Conservation (phyloP, 1,140 invertebrate genomes). For the Rhizoglyphus robini region DNA sequence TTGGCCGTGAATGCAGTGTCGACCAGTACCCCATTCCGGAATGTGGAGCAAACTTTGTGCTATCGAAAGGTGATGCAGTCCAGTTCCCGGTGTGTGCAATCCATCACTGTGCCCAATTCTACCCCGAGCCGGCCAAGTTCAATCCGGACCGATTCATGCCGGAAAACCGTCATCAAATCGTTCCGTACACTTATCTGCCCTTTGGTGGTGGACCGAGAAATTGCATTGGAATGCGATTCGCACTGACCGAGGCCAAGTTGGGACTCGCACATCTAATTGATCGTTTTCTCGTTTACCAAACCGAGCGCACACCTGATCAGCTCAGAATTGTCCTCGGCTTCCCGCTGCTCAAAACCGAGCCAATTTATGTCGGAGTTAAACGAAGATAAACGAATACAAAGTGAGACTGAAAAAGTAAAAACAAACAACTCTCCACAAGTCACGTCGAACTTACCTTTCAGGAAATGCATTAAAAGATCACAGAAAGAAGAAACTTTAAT, state of each 20-base stretch:
- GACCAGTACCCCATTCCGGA: constrained; percentile 42
- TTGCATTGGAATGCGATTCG: constrained; percentile 48
- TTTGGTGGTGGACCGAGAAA: constrained; percentile 59
- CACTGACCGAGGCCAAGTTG: constrained; percentile 45
- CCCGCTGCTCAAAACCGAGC: background rate
- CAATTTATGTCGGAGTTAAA: background rate
- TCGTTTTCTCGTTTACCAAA: background rate
- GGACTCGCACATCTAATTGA: constrained; percentile 10
- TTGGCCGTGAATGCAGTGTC: constrained; percentile 40
- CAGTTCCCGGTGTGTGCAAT: constrained; percentile 47
- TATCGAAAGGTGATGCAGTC: constrained; percentile 41
- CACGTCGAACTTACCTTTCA: too few species aligned
- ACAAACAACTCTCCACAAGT: too few species aligned
- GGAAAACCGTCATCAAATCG: constrained; percentile 30
- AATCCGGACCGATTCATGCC: constrained; percentile 22
- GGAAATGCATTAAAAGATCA: too few species aligned
- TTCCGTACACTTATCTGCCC: constrained; percentile 50
- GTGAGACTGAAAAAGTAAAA: too few species aligned
- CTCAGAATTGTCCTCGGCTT: background rate
- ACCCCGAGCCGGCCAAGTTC: constrained; percentile 27
- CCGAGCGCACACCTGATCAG: background rate
- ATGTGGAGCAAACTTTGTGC: constrained; percentile 29
- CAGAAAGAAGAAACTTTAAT: too few species aligned
- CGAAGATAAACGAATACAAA: too few species aligned
- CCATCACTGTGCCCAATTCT: constrained; percentile 36